A percentile compares a stretch with the other conserved stretches of the same genome.
Evolutionary conservation across 2,888 invertebrate species (phyloP).

Genomic region (Agonopterix heracliana): DNA sequence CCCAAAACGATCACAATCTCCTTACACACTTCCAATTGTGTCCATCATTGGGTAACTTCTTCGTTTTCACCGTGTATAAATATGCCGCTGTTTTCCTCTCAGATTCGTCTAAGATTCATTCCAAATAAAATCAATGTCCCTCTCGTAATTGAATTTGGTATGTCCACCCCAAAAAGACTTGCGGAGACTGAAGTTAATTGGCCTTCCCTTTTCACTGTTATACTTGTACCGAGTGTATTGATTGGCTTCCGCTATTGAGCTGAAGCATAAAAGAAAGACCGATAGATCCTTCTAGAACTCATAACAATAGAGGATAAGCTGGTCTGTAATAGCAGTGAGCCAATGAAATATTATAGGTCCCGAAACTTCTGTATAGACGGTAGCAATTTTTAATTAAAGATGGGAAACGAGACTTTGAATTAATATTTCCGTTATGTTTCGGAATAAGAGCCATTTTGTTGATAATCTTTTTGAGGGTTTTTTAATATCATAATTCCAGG

Average conservation of each 20-base stretch:
- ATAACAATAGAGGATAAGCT: slow-evolving; percentile 59
- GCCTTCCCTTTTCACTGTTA: slow-evolving; percentile 17
- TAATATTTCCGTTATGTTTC: slow-evolving; percentile 27
- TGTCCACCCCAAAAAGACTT: too few species aligned
- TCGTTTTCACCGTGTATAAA: too few species aligned
- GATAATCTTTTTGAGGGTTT: slow-evolving; percentile 2
- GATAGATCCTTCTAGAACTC: slow-evolving; percentile 50
- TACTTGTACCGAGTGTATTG: slow-evolving; percentile 11
- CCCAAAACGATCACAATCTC: too few species aligned
- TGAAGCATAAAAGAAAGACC: slow-evolving; percentile 33
- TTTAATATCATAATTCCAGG: neutral
- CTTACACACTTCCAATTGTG: too few species aligned
- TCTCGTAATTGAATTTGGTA: too few species aligned
- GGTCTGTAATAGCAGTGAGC: slow-evolving; percentile 34
- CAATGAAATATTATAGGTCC: slow-evolving; percentile 44
- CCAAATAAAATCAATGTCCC: too few species aligned
- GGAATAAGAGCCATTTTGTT: slow-evolving; percentile 1
- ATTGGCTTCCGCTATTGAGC: slow-evolving; percentile 36
- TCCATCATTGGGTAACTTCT: too few species aligned
- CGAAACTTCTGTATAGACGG: slow-evolving; percentile 29
- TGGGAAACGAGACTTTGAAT: slow-evolving; percentile 29
- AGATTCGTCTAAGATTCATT: too few species aligned
- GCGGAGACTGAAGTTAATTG: slow-evolving; percentile 5
- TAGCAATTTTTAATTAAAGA: slow-evolving; percentile 30
- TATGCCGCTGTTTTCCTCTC: too few species aligned